Evolutionary conservation across 2,888 invertebrate genomes (phyloP), one percentile per base, ranked within the genome.

Genomic region (Smittia sp.): DNA sequence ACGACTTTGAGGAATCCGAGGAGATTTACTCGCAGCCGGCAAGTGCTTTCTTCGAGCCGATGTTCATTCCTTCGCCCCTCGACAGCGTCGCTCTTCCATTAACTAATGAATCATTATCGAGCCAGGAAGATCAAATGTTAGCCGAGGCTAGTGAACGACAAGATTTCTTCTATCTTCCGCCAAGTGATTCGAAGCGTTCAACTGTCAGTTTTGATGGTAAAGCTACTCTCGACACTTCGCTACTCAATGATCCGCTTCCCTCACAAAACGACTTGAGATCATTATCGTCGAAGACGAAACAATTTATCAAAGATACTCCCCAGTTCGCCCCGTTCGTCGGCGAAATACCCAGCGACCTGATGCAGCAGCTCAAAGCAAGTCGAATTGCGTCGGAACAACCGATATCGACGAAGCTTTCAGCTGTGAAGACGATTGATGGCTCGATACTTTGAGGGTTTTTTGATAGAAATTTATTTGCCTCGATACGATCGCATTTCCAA

Each of bases 41-140:
- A 9, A 86, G 87, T 0, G 87, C 90, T 79, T 85, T 85, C 63
- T 92, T 92, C 78, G 91, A 91, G 77, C 92, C 92, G 0, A 90
- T 92, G 84, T 93, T 92, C 77, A 88, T 92, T 76, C 91, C 92
- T 0, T 92, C 92, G 0, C 91, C 92, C 0, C 85, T 86, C 11
- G 90, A 90, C 77, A 87, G 88, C 77, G 78, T 85, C 77, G 74
- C 83, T 75, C 76, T 85, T 80, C 77, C 84, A 18, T 52, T 74
- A 46, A 46, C 74, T 72, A 75, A 77, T 74, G 74, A 75, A 52
- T 75, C 76, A 46, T 76, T 75, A 84, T 25, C 80, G 20, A 38
- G n/a, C n/a, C 25, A 72, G n/a, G 18, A 32, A 18, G 75, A 77
- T 4, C 83, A 84, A 1, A 84, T 82, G 76, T 85, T 89, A 81